Base-by-base conservation (phyloP, 2,113 vertebrate genomes). In the Empidonax traillii region DNA sequence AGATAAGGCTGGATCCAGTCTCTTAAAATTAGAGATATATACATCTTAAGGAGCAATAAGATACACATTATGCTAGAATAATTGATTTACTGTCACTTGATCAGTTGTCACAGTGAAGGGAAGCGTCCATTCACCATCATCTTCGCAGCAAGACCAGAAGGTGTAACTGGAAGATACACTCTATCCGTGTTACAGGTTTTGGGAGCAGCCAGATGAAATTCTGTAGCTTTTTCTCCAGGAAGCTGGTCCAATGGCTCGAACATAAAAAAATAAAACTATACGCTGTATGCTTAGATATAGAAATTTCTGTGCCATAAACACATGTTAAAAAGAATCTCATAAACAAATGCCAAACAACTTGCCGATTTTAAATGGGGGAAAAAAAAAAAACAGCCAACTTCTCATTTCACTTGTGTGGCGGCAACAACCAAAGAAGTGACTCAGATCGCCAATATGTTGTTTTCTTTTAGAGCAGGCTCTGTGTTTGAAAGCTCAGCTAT, bases 391-490 rank as follows among this genome's bases (percentile, higher is more conserved):
- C 66, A 91, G 47, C 55, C 10, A 2, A 30, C 39, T 89, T 82
- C 77, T 93, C 47, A 30, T 95, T 93, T 94, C 66, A 16, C 16
- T 87, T 78, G 4, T 73, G 92, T 87, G 83, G 78, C 23, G 20
- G 71, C 82, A 94, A 69, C 77, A 93, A 85, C 71, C n/a, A 5
- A 52, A 94, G 93, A 47, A 95, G 87, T 96, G 96, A 96, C 85
- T 96, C 95, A 97, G 87, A 93, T 82, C 53, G 12, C 90, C 96
- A 94, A 73, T 97, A 87, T 97, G 95, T 96, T 97, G 78, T 97
- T 96, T 97, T 91, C 87, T 87, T 87, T 76, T 19, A 51, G 71
- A 89, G 66, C 71, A 87, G 66, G 39, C 58, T 93, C 72, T 91
- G 53, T 87, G 88, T 96, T 92, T 92, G 95, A 81, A 95, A 96